Conservation (phyloP, 2,113 vertebrate species). For the Terrapene triunguis region DNA sequence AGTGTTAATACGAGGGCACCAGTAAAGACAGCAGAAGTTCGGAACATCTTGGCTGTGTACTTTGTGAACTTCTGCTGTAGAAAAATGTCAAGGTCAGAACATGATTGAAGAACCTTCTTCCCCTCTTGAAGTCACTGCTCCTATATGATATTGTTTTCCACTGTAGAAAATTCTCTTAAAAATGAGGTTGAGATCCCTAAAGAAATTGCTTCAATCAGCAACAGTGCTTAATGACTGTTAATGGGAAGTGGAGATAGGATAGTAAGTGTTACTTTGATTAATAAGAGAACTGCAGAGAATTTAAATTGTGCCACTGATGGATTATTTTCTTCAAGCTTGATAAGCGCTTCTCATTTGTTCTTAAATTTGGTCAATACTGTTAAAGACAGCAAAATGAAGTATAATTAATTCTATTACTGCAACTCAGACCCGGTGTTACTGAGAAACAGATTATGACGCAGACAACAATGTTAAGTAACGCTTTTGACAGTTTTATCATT, state of each 20-base stretch:
- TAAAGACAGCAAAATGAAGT: conserved; percentile 92
- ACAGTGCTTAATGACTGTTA: conserved; percentile 91
- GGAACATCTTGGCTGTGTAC: conserved; percentile 44
- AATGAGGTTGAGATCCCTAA: conserved; percentile 91
- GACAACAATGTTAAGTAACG: conserved; percentile 73
- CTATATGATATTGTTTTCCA: conserved; percentile 88
- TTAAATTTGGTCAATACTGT: conserved; percentile 93
- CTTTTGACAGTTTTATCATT: conserved; percentile 74
- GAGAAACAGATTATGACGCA: conserved; percentile 82
- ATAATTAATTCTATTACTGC: conserved; percentile 90
- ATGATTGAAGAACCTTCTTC: conserved; percentile 85
- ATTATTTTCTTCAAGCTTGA: conserved; percentile 94
- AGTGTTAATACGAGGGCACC: background rate
- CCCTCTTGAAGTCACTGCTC: conserved; percentile 76
- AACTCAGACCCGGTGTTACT: conserved; percentile 81
- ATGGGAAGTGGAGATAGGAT: conserved; percentile 93
- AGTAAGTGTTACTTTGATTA: conserved; percentile 92
- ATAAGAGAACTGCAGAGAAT: conserved; percentile 91
- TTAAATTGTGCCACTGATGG: conserved; percentile 92
- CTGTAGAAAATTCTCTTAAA: conserved; percentile 87
- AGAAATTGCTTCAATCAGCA: conserved; percentile 93
- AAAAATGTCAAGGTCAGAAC: conserved; percentile 84
- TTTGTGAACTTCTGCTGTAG: conserved; percentile 73
- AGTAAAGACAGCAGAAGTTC: conserved; percentile 54
- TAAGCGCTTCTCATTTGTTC: conserved; percentile 92